A percentile compares a stretch with the other conserved stretches of the same genome.
phyloP scores from a whole-genome alignment of 2,888 invertebrate genomes.

The Hoplodrina blanda region DNA sequence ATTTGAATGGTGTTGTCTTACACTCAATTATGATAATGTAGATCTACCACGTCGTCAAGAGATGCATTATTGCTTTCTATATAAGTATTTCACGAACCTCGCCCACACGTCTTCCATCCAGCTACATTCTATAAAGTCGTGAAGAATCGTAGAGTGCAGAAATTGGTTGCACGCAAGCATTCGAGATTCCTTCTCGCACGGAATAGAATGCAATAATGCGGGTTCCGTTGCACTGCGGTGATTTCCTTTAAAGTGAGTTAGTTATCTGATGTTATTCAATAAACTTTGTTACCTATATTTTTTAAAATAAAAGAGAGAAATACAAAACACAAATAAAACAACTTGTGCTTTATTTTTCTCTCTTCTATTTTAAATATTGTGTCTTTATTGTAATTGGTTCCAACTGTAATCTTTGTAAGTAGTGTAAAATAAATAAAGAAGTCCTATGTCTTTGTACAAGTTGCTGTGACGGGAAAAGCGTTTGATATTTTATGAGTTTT shows the following conservation, averaged over 20 bases:
- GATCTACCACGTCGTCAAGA: background rate
- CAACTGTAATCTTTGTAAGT: too few relatives aligned
- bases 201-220: conserved; percentile 63
- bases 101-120: background rate
- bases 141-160: conserved; percentile 41
- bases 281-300: too few relatives aligned
- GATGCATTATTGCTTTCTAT: background rate
- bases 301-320: too few relatives aligned
- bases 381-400: too few relatives aligned
- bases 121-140: conserved; percentile 38
- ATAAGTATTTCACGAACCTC: conserved; percentile 27
- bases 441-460: too few relatives aligned
- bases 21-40: background rate
- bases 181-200: conserved; percentile 46
- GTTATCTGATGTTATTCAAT: conserved; percentile 19
- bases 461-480: too few relatives aligned
- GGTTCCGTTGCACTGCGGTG: conserved; percentile 25
- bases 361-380: too few relatives aligned
- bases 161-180: conserved; percentile 61
- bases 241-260: conserved; percentile 50
- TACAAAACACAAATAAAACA: too few relatives aligned
- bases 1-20: too few relatives aligned
- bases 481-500: too few relatives aligned
- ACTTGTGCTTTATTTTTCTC: too few relatives aligned
- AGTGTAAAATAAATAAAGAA: too few relatives aligned